Base-by-base conservation (phyloP, 2,113 vertebrate genomes). In the Toxostoma redivivum region DNA sequence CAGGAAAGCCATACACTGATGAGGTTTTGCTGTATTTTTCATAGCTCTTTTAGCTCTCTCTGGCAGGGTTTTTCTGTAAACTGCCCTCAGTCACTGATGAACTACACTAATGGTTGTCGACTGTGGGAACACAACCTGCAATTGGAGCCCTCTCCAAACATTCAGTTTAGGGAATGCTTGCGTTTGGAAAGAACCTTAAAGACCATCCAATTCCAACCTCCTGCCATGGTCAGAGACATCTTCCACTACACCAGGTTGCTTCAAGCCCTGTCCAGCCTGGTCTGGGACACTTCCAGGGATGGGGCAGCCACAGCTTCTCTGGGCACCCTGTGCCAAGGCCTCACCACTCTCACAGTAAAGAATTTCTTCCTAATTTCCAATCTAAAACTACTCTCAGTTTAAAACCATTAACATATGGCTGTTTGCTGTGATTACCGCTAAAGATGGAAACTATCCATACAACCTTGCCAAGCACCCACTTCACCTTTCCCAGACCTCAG, bases 291-390 rank as follows among this genome's bases (percentile, higher is more conserved):
- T 37, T 3, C 3, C 42, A 62, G 35, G 21, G 18, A 62, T 28
- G 31, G 15, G 12, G 2, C 21, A 69, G 4, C 30, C 62, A 27
- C 25, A 54, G 31, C 22, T 42, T 69, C 25, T 83, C 8, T 20
- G 40, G n/a, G n/a, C 16, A 74, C 1, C 30, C 21, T 13, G 3
- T 69, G 25, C 56, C 48, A 56, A 12, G 12, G 40, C 31, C 47
- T 62, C 35, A 11, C 2, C n/a, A 33, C 5, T 12, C 47, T 42
- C 0, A 0, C 22, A 37, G 10, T 23, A 11, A 90, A 53, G 24
- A 69, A 77, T 42, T 37, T 31, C 18, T 42, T 42, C 21, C 12
- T 77, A 1, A 48, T 62, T 42, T 42, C 54, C 14, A 42, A 27
- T 23, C 10, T 42, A 76, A 54, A 82, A 6, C 56, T 76, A 51